Evolutionary conservation across 2,113 vertebrate genomes (phyloP), one percentile per base, ranked within the genome.

Genomic region (Rhipidura dahli): DNA sequence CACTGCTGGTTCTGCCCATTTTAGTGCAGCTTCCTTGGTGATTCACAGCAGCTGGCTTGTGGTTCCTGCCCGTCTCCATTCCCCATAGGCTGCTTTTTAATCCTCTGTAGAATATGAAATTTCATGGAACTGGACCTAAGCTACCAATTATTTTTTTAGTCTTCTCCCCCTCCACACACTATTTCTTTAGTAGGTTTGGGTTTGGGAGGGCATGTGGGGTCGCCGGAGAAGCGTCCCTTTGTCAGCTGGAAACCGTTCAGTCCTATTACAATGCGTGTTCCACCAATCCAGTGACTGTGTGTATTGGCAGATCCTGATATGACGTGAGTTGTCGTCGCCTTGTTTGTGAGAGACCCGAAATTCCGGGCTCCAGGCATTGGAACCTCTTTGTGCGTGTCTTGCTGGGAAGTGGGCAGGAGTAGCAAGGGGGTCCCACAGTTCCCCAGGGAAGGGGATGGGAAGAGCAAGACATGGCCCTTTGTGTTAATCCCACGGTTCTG

Each of bases 1-100:
- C 96, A 84, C 91, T 95, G 97, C 90, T 97, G 97, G 95, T 83
- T 96, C 94, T 97, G 97, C 95, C 96, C 95, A 97, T 97, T 97
- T 97, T 97, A 96, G 96, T 96, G 93, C 95, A 97, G 97, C 96
- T 94, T 96, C 90, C 88, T 93, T 95, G 87, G 93, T 96, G 94
- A 96, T 96, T 96, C 30, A 89, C 94, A 96, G 97, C 95, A 96
- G 97, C 97, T 96, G 95, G 96, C 94, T 97, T 90, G 93, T 84
- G 94, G 96, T 93, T 96, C 96, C 79, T 94, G 95, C 95, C 95
- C 84, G 3, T 89, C 95, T 92, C 90, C 94, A 76, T 96, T 92
- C 93, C 95, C 91, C 20, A 8, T 91, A 93, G 90, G 91, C 95
- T 84, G 94, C 93, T 97, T 96, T 97, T 96, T 89, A 95, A 88